These are phyloP conservation scores for Bombyx mori DNA, from an alignment of 1,140 invertebrate species.

Conservation along the genomic window DNA sequence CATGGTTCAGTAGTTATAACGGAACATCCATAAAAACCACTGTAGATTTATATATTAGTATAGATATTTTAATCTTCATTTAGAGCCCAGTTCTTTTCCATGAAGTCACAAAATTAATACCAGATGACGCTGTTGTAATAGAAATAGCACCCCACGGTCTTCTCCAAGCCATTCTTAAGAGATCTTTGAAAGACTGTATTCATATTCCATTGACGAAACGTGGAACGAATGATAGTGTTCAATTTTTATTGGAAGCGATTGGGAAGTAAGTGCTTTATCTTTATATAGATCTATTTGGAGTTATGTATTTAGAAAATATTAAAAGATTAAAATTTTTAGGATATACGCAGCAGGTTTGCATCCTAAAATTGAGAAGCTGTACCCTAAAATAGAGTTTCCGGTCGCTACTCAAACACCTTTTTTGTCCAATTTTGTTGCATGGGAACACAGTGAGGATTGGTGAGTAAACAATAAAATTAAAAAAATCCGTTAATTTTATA, in stretches of 20 bases:
- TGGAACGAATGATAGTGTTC: conserved; percentile 76
- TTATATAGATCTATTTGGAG: neutral
- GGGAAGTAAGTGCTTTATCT: conserved; percentile 73
- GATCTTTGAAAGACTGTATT: conserved; percentile 43
- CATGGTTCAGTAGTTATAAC: too few species aligned
- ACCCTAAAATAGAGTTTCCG: conserved; percentile 77
- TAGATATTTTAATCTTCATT: too few species aligned
- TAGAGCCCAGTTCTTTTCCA: conserved; percentile 80
- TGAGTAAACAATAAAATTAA: conserved; percentile 24
- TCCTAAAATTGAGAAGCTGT: conserved; percentile 59
- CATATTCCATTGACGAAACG: conserved; percentile 84
- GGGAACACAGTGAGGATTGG: conserved; percentile 89
- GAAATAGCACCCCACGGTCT: conserved; percentile 80
- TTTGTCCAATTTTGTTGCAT: conserved; percentile 81
- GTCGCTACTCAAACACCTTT: conserved; percentile 82
- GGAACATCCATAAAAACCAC: too few species aligned
- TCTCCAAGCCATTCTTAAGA: conserved; percentile 32
- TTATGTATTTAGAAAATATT: too few species aligned
- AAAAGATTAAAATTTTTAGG: conserved; percentile 14
- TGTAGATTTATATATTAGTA: too few species aligned
- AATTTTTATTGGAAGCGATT: conserved; percentile 77
- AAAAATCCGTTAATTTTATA: too few species aligned
- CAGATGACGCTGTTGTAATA: conserved; percentile 78
- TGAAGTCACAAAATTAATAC: conserved; percentile 78
- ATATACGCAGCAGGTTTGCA: conserved; percentile 45